These are phyloP conservation scores for Scaeva pyrastri DNA, from an alignment of 2,888 invertebrate genomes.

Conservation along the genomic window DNA sequence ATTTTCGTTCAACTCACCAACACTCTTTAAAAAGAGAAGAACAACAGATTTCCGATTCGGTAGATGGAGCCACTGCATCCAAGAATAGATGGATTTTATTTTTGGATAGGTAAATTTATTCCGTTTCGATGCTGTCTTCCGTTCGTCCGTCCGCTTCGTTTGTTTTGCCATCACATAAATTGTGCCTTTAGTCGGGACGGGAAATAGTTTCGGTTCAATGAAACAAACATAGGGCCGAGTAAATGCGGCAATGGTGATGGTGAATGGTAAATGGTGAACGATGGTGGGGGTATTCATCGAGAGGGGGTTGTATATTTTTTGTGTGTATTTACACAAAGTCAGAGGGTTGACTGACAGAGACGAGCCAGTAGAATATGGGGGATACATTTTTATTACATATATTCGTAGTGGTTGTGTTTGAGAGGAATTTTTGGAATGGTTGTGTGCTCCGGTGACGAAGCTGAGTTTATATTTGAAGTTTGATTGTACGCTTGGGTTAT, in stretches of 20 bases:
- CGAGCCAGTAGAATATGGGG: constrained; percentile 17
- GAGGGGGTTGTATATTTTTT: constrained; percentile 32
- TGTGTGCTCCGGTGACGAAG: constrained; percentile 25
- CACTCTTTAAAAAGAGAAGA: constrained; percentile 8
- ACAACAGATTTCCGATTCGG: not conserved
- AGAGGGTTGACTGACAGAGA: constrained; percentile 65
- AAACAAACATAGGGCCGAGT: constrained; percentile 33
- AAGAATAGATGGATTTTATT: constrained; percentile 51
- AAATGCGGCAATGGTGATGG: not conserved
- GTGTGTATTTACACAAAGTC: constrained; percentile 47
- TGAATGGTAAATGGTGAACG: too few relatives aligned
- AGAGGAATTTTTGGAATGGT: constrained; percentile 17
- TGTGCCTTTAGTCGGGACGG: not conserved
- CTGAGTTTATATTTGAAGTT: constrained; percentile 47
- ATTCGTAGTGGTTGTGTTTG: constrained; percentile 3
- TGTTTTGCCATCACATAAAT: not conserved
- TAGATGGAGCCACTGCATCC: constrained; percentile 30
- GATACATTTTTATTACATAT: constrained; percentile 11
- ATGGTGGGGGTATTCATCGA: not conserved
- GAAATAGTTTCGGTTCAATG: constrained; percentile 68
- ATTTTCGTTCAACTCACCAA: not conserved
- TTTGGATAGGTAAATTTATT: constrained; percentile 55
- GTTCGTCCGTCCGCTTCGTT: not conserved
- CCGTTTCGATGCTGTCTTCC: not conserved
- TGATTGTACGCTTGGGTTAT: constrained; percentile 66